phyloP scores from a whole-genome alignment of 1,140 invertebrate species.

The Bombus affinis region DNA sequence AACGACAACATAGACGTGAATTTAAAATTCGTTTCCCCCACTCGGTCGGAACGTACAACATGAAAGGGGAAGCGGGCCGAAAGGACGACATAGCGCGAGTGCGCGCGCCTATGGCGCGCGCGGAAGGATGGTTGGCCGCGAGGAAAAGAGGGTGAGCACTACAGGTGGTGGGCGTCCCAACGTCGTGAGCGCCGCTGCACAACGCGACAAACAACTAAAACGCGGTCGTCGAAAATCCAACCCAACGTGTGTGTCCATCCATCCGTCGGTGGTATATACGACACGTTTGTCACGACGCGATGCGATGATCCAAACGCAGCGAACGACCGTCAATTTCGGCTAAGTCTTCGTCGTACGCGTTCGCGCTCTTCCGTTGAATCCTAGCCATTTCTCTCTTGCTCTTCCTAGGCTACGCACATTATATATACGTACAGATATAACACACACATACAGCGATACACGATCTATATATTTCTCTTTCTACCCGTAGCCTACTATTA shows the following conservation, averaged over 20 bases:
- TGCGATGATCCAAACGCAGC: not conserved
- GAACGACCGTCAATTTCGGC: conserved; percentile 17
- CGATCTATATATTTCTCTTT: not conserved
- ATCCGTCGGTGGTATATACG: conserved; percentile 1
- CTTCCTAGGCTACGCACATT: not conserved
- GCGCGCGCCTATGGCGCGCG: conserved; percentile 46
- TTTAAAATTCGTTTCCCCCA: conserved; percentile 36
- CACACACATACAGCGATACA: not conserved
- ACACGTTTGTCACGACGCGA: conserved; percentile 2
- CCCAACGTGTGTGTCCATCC: not conserved
- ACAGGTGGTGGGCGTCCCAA: conserved; percentile 80
- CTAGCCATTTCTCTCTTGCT: conserved; percentile 25
- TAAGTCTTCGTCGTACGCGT: conserved; percentile 25
- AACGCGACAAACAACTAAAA: conserved; percentile 71
- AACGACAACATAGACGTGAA: conserved; percentile 12
- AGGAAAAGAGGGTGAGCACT: conserved; percentile 63
- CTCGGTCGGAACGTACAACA: not conserved
- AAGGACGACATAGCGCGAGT: conserved; percentile 53
- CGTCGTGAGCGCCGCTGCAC: conserved; percentile 72
- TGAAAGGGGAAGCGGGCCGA: conserved; percentile 44
- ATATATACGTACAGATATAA: too few relatives aligned
- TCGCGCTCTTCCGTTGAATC: not conserved
- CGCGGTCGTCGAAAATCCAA: conserved; percentile 42
- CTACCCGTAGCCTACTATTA: conserved; percentile 8
- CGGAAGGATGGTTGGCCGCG: conserved; percentile 2